A percentile compares a stretch with the other conserved stretches of the same genome.
Conservation (phyloP, 2,113 vertebrate genomes). For the Amia ocellicauda region DNA sequence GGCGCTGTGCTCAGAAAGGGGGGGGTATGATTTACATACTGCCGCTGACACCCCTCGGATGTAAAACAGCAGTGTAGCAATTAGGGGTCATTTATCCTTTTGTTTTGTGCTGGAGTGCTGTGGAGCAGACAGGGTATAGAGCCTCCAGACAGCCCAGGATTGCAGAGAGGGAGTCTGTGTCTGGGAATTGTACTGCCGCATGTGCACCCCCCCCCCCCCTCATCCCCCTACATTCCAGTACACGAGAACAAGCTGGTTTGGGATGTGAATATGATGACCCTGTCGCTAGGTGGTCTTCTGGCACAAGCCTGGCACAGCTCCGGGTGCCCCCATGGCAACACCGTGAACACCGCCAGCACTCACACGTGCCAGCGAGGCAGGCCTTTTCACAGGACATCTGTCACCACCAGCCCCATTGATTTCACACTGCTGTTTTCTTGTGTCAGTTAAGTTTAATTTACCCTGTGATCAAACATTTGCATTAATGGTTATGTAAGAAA, state of each 20-base stretch:
- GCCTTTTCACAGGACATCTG: too few relatives aligned
- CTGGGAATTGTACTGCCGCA: constrained; percentile 55
- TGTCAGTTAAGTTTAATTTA: too few relatives aligned
- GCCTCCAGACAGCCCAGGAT: constrained; percentile 21
- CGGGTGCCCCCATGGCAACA: constrained; percentile 53
- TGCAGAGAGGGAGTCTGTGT: constrained; percentile 36
- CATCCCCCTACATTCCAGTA: constrained; percentile 20
- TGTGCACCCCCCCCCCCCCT: constrained; percentile 40
- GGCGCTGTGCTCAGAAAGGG: constrained; percentile 44
- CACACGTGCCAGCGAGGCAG: too few relatives aligned
- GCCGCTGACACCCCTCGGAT: constrained; percentile 66
- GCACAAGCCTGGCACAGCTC: constrained; percentile 53
- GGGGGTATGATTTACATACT: constrained; percentile 68
- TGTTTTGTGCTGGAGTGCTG: constrained; percentile 55
- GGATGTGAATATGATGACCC: constrained; percentile 57
- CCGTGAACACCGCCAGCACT: background rate
- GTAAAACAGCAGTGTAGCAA: constrained; percentile 66
- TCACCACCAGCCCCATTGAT: too few relatives aligned
- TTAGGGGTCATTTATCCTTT: constrained; percentile 72
- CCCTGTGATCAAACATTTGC: too few relatives aligned
- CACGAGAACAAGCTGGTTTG: constrained; percentile 32
- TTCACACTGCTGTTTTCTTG: too few relatives aligned
- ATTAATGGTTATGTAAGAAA: too few relatives aligned
- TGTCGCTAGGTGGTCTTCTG: constrained; percentile 35
- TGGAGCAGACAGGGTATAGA: constrained; percentile 16